Percentiles rank a stretch among this genome's conserved stretches.
These are phyloP conservation scores for Callosobruchus maculatus DNA, from an alignment of 2,888 invertebrate species.

Conservation along the genomic window DNA sequence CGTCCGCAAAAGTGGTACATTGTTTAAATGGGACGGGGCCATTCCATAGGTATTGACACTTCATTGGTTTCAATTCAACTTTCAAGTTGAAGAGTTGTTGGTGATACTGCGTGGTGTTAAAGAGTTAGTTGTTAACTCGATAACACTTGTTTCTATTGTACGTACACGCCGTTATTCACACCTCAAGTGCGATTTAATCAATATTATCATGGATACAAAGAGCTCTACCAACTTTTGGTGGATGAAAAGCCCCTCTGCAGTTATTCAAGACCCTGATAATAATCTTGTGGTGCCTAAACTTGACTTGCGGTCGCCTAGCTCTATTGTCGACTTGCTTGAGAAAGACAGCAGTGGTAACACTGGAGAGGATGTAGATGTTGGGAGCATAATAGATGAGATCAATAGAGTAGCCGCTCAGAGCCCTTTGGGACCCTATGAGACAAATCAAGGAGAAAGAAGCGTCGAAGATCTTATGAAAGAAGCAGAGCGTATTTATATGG, in stretches of 20 bases:
- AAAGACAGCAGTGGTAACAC: conserved; percentile 37
- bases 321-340: conserved; percentile 43
- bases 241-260: conserved; percentile 37
- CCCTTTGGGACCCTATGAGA: conserved; percentile 46
- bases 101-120: not conserved
- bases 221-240: conserved; percentile 39
- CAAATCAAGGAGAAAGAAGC: conserved; percentile 50
- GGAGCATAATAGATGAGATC: conserved; percentile 67
- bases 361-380: conserved; percentile 57
- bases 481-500: conserved; percentile 53
- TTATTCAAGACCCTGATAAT: conserved; percentile 24
- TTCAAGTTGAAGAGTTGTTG: not conserved
- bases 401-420: conserved; percentile 53
- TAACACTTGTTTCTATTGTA: conserved; percentile 4
- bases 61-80: too few species aligned
- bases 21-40: too few species aligned
- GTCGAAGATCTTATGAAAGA: conserved; percentile 59
- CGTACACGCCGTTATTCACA: conserved; percentile 9
- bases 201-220: conserved; percentile 41
- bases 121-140: conserved; percentile 10
- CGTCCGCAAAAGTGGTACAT: too few species aligned
- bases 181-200: conserved; percentile 27
- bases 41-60: too few species aligned
- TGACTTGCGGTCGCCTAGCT: conserved; percentile 37
- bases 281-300: conserved; percentile 26